Base-by-base conservation (phyloP, 2,888 invertebrate genomes). In the Sphaerophoria taeniata region DNA sequence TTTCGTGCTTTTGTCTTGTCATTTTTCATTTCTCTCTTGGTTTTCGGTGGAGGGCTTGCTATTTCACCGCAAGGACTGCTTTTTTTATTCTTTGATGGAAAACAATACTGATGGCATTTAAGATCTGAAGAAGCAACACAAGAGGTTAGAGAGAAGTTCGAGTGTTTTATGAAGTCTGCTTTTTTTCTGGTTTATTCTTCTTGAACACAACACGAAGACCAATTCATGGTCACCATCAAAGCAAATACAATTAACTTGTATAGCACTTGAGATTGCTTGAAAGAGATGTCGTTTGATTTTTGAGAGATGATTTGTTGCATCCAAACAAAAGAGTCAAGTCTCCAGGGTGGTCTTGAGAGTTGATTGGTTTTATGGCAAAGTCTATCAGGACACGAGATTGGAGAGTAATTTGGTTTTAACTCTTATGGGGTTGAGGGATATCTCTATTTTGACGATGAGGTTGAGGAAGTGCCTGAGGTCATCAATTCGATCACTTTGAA, bases 181-280 rank as follows among this genome's bases (percentile, higher is more conserved):
- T 43, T n/a, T 63, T 61, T 7, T 34, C 45, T 31, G 7, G 12
- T 43, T 45, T 55, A 36, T 60, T 36, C 24, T 39, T 16, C 7
- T 43, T 33, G 6, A 14, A 1, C 58, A 67, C 34, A 34, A 43
- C 24, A 63, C 39, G 51, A 12, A 47, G 55, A 65, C 51, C 24
- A 60, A 43, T 43, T 75, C 36, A 67, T 43, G 77, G 36, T 60
- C 67, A 69, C 4, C 73, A 69, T 7, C 72, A 60, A 34, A 56
- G 43, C 73, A 72, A 83, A 83, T 63, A 70, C 78, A 83, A 83
- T 83, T 83, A 78, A 69, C 72, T 80, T 56, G 34, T 80, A 16
- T 39, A 47, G 31, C 56, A 55, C 63, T 76, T 67, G 53, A 56
- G 82, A 72, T 60, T 49, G 6, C 63, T 51, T 51, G 16, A 53